Conservation (phyloP, 2,888 invertebrate species). For the Eupithecia pulchellata region DNA sequence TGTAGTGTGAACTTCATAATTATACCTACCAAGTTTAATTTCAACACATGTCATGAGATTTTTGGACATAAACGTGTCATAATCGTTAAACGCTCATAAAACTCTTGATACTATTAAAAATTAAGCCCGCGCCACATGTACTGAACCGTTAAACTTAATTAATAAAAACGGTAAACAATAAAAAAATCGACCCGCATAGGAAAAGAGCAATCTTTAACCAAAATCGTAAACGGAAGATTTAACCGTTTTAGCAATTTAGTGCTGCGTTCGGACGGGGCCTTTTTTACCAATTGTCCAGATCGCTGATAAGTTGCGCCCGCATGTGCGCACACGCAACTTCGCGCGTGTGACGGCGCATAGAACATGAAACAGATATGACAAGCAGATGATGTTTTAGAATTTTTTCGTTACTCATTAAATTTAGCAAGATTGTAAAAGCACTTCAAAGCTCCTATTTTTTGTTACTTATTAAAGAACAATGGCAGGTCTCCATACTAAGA, state of each 20-base stretch:
- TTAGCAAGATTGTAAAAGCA: no score
- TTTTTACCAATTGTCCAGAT: conserved; percentile 83
- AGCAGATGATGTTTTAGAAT: no score
- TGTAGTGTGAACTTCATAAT: conserved; percentile 7
- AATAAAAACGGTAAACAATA: conserved; percentile 60
- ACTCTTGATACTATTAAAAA: conserved; percentile 30
- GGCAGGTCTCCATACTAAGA: no score
- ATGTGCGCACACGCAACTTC: conserved; percentile 79
- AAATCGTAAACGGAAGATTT: conserved; percentile 75
- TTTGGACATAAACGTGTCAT: conserved; percentile 35
- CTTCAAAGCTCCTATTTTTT: no score
- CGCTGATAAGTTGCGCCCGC: conserved; percentile 77
- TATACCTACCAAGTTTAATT: conserved; percentile 6
- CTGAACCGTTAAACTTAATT: conserved; percentile 55
- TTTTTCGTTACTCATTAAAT: no score
- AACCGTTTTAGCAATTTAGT: conserved; percentile 81
- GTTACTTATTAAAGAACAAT: no score
- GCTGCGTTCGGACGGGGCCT: conserved; percentile 70
- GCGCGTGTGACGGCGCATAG: conserved; percentile 36
- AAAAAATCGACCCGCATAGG: conserved; percentile 78
- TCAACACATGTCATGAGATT: conserved; percentile 36
- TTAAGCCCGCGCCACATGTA: conserved; percentile 42
- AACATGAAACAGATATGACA: conserved; percentile 27
- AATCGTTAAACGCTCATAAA: conserved; percentile 38
- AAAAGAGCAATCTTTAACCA: conserved; percentile 76